A percentile compares a stretch with the other conserved stretches of the same genome.
Conservation (phyloP, 1,140 invertebrate genomes). For the Drosophila teissieri region DNA sequence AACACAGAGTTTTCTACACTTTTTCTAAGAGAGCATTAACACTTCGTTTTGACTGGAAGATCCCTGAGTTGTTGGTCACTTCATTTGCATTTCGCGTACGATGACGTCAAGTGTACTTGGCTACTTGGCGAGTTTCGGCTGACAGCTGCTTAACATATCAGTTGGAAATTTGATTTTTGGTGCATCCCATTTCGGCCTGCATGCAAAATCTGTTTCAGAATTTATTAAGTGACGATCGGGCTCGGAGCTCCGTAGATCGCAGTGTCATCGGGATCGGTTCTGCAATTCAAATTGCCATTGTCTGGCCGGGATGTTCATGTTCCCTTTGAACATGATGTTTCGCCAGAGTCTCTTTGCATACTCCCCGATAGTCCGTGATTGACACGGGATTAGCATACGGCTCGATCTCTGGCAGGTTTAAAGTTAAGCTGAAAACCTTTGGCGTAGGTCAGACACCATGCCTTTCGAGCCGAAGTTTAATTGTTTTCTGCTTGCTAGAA, state of each 20-base stretch:
- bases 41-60: background rate
- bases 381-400: slow-evolving; percentile 75
- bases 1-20: too few species aligned
- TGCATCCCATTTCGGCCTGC: slow-evolving; percentile 53
- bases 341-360: slow-evolving; percentile 59
- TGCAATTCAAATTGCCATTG: slow-evolving; percentile 82
- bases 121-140: slow-evolving; percentile 49
- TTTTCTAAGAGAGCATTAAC: background rate
- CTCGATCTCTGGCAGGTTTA: slow-evolving; percentile 53
- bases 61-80: slow-evolving; percentile 1
- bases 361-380: slow-evolving; percentile 67
- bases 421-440: slow-evolving; percentile 75
- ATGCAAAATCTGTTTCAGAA: slow-evolving; percentile 80
- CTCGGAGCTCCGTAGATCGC: slow-evolving; percentile 17
- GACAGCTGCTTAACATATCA: slow-evolving; percentile 82
- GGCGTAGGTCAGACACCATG: slow-evolving; percentile 58
- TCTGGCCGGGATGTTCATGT: slow-evolving; percentile 35
- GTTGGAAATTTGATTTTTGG: slow-evolving; percentile 74
- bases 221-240: slow-evolving; percentile 77
- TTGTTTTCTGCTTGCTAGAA: slow-evolving; percentile 64
- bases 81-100: slow-evolving; percentile 78
- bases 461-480: slow-evolving; percentile 65
- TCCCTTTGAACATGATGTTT: slow-evolving; percentile 25
- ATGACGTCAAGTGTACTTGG: slow-evolving; percentile 67
- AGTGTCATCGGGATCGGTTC: slow-evolving; percentile 53